Percentiles rank a stretch among this genome's conserved stretches.
phyloP scores from a whole-genome alignment of 1,140 invertebrate genomes.

The Aphis craccivora region DNA sequence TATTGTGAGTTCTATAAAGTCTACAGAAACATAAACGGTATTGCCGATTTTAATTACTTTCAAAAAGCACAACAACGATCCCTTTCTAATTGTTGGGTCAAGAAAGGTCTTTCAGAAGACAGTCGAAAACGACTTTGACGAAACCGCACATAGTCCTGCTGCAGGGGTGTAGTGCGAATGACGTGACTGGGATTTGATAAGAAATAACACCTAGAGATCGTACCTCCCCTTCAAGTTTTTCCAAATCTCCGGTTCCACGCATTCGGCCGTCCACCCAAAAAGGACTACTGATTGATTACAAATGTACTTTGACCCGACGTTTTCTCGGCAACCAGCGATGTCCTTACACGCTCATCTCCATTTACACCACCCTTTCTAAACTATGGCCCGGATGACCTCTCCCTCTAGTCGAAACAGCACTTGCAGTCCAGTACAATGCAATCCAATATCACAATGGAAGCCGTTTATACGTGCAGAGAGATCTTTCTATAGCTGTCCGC shows the following conservation, averaged over 20 bases:
- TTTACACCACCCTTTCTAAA: neutral
- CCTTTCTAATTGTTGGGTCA: neutral
- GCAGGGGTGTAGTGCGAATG: neutral
- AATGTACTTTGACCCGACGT: constrained; percentile 22
- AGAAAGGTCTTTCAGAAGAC: neutral
- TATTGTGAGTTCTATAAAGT: neutral
- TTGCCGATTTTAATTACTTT: neutral
- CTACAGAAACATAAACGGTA: neutral
- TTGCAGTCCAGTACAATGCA: neutral
- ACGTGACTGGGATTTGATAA: constrained; percentile 21
- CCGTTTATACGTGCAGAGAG: neutral
- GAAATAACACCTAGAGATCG: constrained; percentile 18
- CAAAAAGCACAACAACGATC: constrained; percentile 6
- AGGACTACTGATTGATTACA: constrained; percentile 19
- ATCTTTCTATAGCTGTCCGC: constrained; percentile 7
- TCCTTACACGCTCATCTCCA: constrained; percentile 18
- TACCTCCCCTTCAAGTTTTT: constrained; percentile 12
- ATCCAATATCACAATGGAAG: constrained; percentile 23
- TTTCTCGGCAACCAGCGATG: neutral
- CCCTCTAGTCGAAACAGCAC: neutral
- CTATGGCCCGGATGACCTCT: neutral
- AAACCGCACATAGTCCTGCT: neutral
- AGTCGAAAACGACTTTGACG: neutral
- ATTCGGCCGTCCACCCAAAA: neutral
- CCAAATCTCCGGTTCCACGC: neutral